Evolutionary conservation across 2,797 vertebrate genomes (phyloP).

Genomic region (Cynopterus sphinx): DNA sequence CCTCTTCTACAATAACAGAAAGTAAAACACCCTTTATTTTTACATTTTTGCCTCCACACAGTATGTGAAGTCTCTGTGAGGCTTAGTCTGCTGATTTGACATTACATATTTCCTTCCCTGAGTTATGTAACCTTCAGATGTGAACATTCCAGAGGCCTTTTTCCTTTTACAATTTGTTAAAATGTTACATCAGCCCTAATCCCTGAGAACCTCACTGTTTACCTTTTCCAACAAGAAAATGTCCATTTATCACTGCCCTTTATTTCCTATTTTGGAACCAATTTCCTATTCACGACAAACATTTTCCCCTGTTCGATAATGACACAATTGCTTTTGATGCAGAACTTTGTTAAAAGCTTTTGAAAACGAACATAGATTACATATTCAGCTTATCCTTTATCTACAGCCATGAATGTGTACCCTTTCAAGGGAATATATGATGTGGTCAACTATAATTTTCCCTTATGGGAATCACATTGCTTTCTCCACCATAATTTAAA

Average conservation of each 20-base stretch:
- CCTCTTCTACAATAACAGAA: neutral
- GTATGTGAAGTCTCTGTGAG: neutral
- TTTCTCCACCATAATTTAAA: neutral
- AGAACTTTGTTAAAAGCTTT: neutral
- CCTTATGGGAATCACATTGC: neutral
- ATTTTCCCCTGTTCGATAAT: neutral
- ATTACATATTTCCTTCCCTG: neutral
- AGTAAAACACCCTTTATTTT: neutral
- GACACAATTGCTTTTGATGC: neutral
- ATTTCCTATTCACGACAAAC: conserved; percentile 29
- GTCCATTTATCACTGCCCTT: neutral
- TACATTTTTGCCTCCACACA: neutral
- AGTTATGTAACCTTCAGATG: neutral
- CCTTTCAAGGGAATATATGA: neutral
- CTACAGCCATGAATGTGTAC: neutral
- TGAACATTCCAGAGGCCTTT: neutral
- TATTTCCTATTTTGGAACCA: conserved; percentile 38
- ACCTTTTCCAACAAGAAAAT: conserved; percentile 54
- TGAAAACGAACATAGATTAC: neutral
- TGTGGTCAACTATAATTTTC: neutral
- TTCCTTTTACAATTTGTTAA: neutral
- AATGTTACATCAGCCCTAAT: neutral
- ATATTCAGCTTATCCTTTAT: neutral
- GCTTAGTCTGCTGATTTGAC: neutral
- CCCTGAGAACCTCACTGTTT: conserved; percentile 29